Evolutionary conservation across 2,888 invertebrate species (phyloP), one percentile per base, ranked within the genome.

Genomic region (Subacronicta megacephala): DNA sequence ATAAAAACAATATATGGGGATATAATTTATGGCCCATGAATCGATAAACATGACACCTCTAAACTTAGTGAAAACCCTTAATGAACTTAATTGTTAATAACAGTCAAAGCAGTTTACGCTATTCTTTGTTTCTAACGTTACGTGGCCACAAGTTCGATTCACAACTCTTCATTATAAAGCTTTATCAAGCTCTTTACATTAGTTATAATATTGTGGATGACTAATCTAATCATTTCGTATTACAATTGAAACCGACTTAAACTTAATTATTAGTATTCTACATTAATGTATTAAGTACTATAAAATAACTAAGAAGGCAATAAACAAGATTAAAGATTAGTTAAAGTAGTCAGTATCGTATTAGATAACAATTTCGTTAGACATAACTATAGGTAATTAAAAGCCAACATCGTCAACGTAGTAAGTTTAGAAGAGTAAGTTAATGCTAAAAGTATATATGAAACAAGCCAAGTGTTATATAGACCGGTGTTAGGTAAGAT

Each of bases 81-180:
- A 71, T 77, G 76, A 84, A 84, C 80, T 84, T 85, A 82, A 75
- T 75, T 81, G 77, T 74, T 84, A 87, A 81, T 81, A 85, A 86
- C 82, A 87, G 85, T 87, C 88, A 84, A 89, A 90, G 89, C 87
- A 80, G 78, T 80, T 77, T 81, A 88, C 78, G 73, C 87, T 90
- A 90, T 85, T 84, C 73, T 84, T 87, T 82, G 87, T 85, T 82
- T 88, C 86, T 91, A 90, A 87, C 77, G 75, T 88, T 90, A 90
- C 83, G 86, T 93, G 93, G 93, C 93, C 92, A 91, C 92, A 91
- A 86, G 92, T 93, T 93, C 91, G 92, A 91, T 93, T 93, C 93
- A 94, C 94, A 94, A 93, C 93, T 89, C 94, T 92, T 90, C 87
- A 85, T 89, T 87, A 93, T 94, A 94, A 94, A 94, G 94, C 93